Evolutionary conservation across 2,888 invertebrate species (phyloP).

Genomic region (Tiliacea citrago): DNA sequence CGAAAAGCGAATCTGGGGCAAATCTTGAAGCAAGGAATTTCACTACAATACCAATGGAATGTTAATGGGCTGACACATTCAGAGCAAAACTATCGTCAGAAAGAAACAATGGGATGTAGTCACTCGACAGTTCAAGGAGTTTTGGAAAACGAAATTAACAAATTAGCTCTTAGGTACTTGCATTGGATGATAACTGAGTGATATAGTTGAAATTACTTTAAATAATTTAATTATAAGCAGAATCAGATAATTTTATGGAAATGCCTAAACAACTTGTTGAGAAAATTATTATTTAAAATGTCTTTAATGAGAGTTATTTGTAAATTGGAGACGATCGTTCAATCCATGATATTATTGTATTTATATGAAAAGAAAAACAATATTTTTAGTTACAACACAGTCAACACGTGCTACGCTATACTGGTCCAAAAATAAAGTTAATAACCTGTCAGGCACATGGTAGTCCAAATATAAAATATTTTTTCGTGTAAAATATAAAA

Average conservation of each 20-base stretch:
- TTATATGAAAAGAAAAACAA: neutral
- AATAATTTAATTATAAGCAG: neutral
- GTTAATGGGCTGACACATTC: conserved; percentile 72
- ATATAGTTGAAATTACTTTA: neutral
- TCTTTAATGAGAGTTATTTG: neutral
- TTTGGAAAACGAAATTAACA: conserved; percentile 3
- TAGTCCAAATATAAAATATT: neutral
- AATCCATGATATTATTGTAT: neutral
- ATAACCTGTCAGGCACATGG: neutral
- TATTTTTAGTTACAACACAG: neutral
- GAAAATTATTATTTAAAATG: neutral
- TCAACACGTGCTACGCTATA: neutral
- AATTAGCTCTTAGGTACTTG: neutral
- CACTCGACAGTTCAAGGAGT: conserved; percentile 3
- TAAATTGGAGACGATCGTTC: no score
- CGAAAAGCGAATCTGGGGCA: conserved; percentile 70
- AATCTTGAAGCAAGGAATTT: conserved; percentile 70
- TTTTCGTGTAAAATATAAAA: neutral
- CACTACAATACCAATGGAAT: conserved; percentile 70
- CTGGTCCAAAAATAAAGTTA: neutral
- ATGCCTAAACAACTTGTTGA: neutral
- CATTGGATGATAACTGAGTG: neutral
- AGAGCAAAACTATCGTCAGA: conserved; percentile 61
- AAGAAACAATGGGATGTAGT: conserved; percentile 60
- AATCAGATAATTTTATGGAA: neutral